Evolutionary conservation across 2,888 invertebrate species (phyloP), one percentile per base, ranked within the genome.

Genomic region (Monochamus alternatus): DNA sequence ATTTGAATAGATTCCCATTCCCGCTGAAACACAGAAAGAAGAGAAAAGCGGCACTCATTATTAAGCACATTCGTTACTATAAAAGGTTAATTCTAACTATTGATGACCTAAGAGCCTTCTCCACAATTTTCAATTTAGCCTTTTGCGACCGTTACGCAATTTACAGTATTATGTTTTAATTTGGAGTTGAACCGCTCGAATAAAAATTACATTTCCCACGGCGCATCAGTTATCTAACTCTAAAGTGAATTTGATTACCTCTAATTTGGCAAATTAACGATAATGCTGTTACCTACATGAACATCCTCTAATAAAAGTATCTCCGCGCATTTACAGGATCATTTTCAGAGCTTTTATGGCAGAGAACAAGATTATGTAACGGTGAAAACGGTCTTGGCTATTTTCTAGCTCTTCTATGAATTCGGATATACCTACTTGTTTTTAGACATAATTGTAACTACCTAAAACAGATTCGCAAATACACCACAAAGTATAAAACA

Each of bases 211-310:
- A 51, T 68, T 43, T 43, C 38, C 64, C 58, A 43, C 38, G 55
- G 58, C n/a, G 58, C 31, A 55, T 58, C 58, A 12, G 55, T 58
- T 68, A 68, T 68, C 67, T 68, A 68, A 68, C 38, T 43, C 58
- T 68, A 68, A 67, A 31, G 67, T 68, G 43, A 58, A 68, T 68
- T 68, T 68, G 55, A 68, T 68, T 68, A 31, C 38, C 31, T 14
- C 43, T 38, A 55, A 68, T 68, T 68, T 58, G 7, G 10, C 43
- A 9, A 68, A 68, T 68, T 68, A 68, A 58, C 67, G n/a, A n/a
- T 68, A 68, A 68, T 58, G 12, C 43, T 14, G 55, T 44, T 44
- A 44, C 32, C 14, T 64, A 22, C 64, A 44, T 64, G 64, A 64
- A 62, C 38, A 64, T 64, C 64, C 64, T 64, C 64, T 14, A 31